phyloP scores from a whole-genome alignment of 2,888 invertebrate genomes.

The Dascillus cervinus region DNA sequence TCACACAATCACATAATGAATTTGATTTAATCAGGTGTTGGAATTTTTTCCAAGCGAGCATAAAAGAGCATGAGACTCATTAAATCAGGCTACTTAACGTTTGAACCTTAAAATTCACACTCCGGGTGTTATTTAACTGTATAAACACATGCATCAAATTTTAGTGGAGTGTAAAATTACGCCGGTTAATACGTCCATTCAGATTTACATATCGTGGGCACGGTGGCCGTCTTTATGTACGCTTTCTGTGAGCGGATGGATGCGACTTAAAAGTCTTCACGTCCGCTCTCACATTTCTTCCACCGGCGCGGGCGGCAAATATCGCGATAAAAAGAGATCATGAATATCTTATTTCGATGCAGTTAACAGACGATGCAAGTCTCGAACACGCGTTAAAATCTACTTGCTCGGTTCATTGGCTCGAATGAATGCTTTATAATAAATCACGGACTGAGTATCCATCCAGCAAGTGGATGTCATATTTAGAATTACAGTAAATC shows the following conservation, averaged over 20 bases:
- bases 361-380: constrained; percentile 16
- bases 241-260: too few relatives aligned
- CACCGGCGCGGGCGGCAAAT: constrained; percentile 1
- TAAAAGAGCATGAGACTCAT: too few relatives aligned
- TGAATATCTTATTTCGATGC: too few relatives aligned
- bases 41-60: too few relatives aligned
- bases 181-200: constrained; percentile 14
- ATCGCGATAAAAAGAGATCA: too few relatives aligned
- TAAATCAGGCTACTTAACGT: too few relatives aligned
- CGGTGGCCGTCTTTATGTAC: constrained; percentile 6
- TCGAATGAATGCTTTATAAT: constrained; percentile 37
- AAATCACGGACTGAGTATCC: constrained; percentile 31
- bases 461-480: constrained; percentile 16
- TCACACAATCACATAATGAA: too few relatives aligned
- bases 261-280: too few relatives aligned
- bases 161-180: constrained; percentile 19
- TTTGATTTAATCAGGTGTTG: too few relatives aligned
- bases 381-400: constrained; percentile 35
- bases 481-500: too few relatives aligned
- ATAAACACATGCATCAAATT: constrained; percentile 10
- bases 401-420: constrained; percentile 40
- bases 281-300: constrained; percentile 4
- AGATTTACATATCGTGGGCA: constrained; percentile 13
- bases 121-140: constrained; percentile 6
- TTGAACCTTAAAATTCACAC: not conserved